phyloP scores from a whole-genome alignment of 2,888 invertebrate species.

The Noctuana brunneofusca region DNA sequence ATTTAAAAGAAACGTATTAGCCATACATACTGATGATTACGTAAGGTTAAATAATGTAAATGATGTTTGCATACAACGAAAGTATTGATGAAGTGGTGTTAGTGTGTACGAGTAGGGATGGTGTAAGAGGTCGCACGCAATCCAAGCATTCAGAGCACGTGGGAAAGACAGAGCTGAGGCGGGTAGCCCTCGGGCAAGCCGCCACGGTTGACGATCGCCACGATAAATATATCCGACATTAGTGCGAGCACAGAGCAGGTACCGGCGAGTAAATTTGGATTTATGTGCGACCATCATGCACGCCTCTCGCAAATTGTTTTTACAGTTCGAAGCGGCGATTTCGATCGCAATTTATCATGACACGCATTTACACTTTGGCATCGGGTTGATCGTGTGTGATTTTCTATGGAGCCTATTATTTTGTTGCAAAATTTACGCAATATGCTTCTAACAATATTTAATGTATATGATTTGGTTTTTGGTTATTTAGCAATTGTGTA shows the following conservation, averaged over 20 bases:
- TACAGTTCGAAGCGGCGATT: constrained; percentile 32
- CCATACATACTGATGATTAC: constrained; percentile 15
- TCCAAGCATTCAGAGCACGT: constrained; percentile 80
- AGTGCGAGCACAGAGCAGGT: constrained; percentile 66
- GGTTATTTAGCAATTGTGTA: background rate
- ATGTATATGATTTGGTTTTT: background rate
- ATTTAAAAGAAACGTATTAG: no score
- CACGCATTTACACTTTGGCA: constrained; percentile 32
- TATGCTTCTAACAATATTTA: constrained; percentile 12
- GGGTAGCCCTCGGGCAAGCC: constrained; percentile 70
- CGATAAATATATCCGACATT: constrained; percentile 79
- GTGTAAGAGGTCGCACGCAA: constrained; percentile 78
- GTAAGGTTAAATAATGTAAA: constrained; percentile 16
- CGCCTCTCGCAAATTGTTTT: constrained; percentile 38
- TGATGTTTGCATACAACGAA: constrained; percentile 42
- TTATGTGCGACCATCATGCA: constrained; percentile 52
- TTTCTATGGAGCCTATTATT: constrained; percentile 28
- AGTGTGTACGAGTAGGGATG: constrained; percentile 60
- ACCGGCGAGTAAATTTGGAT: constrained; percentile 42
- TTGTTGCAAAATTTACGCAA: constrained; percentile 22
- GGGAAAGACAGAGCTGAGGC: constrained; percentile 74
- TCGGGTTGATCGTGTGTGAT: constrained; percentile 29
- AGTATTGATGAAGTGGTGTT: constrained; percentile 52
- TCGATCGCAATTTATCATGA: constrained; percentile 34
- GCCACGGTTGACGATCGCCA: constrained; percentile 78